A percentile compares a stretch with the other conserved stretches of the same genome.
These are phyloP conservation scores for Drosophila merina DNA, from an alignment of 2,888 invertebrate species.

Conservation along the genomic window DNA sequence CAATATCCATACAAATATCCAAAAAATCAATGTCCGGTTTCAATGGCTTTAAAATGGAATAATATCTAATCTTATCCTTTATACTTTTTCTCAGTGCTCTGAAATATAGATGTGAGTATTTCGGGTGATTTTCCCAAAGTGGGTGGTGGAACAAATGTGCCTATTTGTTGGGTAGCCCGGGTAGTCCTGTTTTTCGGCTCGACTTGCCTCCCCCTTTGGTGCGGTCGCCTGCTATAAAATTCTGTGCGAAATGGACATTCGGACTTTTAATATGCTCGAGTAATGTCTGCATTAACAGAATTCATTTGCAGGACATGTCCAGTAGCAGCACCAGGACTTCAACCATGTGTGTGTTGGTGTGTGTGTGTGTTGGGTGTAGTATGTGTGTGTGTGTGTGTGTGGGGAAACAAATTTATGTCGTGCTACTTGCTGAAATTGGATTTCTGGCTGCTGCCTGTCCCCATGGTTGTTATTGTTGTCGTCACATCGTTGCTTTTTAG, in stretches of 20 bases:
- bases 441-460: conserved; percentile 64
- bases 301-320: conserved; percentile 75
- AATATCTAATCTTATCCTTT: background rate
- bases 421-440: conserved; percentile 78
- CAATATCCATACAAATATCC: too few relatives aligned
- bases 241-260: conserved; percentile 77
- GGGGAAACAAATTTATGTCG: conserved; percentile 77
- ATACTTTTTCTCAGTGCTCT: conserved; percentile 2
- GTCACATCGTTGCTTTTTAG: conserved; percentile 62
- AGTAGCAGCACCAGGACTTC: conserved; percentile 29
- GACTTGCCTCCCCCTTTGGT: conserved; percentile 23
- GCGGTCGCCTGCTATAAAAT: conserved; percentile 73
- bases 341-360: conserved; percentile 20
- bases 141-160: conserved; percentile 69
- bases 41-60: background rate
- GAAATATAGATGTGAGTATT: conserved; percentile 8
- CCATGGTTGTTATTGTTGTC: conserved; percentile 43
- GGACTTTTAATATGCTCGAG: conserved; percentile 81
- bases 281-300: conserved; percentile 82
- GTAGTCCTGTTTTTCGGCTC: conserved; percentile 10
- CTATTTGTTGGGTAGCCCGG: conserved; percentile 69
- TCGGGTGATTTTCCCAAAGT: conserved; percentile 25
- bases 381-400: conserved; percentile 44
- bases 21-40: too few relatives aligned
- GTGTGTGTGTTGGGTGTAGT: conserved; percentile 4